These are phyloP conservation scores for Cynoglossus semilaevis DNA, from an alignment of 2,113 vertebrate species.

Conservation along the genomic window DNA sequence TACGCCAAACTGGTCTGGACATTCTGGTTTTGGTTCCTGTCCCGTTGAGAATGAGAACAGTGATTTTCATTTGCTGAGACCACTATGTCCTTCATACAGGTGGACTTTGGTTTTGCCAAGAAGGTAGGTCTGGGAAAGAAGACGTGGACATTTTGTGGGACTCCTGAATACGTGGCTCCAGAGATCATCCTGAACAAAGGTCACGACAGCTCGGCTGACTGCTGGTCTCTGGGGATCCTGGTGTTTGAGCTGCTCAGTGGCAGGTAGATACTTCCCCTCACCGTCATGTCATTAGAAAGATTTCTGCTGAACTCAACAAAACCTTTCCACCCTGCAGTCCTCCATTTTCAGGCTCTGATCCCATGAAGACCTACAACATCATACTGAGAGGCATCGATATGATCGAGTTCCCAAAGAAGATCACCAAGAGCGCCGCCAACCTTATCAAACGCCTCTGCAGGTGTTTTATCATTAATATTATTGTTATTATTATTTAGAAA, in stretches of 20 bases:
- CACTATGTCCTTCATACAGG: slow-evolving; percentile 27
- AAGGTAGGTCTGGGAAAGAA: slow-evolving; percentile 74
- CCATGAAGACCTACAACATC: slow-evolving; percentile 96
- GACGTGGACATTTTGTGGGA: slow-evolving; percentile 77
- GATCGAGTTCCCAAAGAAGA: slow-evolving; percentile 98
- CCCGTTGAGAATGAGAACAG: too few species aligned
- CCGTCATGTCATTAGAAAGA: too few species aligned
- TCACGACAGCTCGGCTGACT: slow-evolving; percentile 73
- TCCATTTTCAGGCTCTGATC: slow-evolving; percentile 93
- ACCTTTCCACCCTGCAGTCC: slow-evolving; percentile 72
- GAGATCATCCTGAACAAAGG: slow-evolving; percentile 77
- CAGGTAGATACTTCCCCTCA: slow-evolving; percentile 46
- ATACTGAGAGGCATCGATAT: slow-evolving; percentile 94
- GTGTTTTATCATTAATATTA: slow-evolving; percentile 48
- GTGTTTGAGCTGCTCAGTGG: slow-evolving; percentile 74
- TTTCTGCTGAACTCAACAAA: too few species aligned
- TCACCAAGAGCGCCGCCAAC: slow-evolving; percentile 93
- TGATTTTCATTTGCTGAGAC: too few species aligned
- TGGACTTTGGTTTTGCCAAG: slow-evolving; percentile 77
- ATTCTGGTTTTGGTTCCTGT: not conserved
- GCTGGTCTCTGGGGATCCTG: slow-evolving; percentile 76
- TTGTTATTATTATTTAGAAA: too few species aligned
- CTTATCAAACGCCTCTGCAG: slow-evolving; percentile 97
- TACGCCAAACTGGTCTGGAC: slow-evolving; percentile 73
- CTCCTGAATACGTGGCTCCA: slow-evolving; percentile 73